These are phyloP conservation scores for Hipparchia sbordonii DNA, from an alignment of 2,888 invertebrate genomes.

Conservation along the genomic window DNA sequence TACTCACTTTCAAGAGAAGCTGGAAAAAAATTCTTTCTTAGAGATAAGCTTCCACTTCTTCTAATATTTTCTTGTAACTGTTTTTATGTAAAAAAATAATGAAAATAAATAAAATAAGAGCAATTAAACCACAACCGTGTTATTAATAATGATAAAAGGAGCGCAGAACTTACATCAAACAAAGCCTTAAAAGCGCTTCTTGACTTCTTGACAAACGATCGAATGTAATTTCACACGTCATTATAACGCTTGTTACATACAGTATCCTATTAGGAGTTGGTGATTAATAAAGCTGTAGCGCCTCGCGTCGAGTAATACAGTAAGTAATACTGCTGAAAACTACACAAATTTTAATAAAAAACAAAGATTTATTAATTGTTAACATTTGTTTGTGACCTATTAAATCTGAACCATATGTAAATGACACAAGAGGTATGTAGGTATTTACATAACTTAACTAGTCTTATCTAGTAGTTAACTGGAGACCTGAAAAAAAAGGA, in stretches of 20 bases:
- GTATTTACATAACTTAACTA: no score
- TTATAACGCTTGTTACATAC: slow-evolving; percentile 52
- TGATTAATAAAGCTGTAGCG: slow-evolving; percentile 31
- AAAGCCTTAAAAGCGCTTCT: slow-evolving; percentile 46
- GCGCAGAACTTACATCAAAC: background rate
- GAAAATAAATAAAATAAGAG: no score
- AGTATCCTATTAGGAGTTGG: slow-evolving; percentile 36
- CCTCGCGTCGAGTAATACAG: background rate
- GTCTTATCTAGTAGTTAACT: no score
- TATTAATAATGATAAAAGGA: no score
- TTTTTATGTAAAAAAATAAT: no score
- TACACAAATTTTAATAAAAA: background rate
- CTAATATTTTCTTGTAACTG: no score
- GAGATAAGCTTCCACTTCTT: no score
- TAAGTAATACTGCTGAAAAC: background rate
- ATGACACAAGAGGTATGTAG: background rate
- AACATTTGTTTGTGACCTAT: background rate
- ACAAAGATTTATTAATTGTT: no score
- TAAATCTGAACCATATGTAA: background rate
- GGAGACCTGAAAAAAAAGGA: no score
- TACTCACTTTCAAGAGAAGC: no score
- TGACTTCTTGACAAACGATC: slow-evolving; percentile 78
- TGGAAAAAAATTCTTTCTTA: no score
- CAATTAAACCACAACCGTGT: no score
- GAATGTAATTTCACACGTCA: slow-evolving; percentile 79